Conservation (phyloP, 2,888 invertebrate species). For the Pristionchus fissidentatus region DNA sequence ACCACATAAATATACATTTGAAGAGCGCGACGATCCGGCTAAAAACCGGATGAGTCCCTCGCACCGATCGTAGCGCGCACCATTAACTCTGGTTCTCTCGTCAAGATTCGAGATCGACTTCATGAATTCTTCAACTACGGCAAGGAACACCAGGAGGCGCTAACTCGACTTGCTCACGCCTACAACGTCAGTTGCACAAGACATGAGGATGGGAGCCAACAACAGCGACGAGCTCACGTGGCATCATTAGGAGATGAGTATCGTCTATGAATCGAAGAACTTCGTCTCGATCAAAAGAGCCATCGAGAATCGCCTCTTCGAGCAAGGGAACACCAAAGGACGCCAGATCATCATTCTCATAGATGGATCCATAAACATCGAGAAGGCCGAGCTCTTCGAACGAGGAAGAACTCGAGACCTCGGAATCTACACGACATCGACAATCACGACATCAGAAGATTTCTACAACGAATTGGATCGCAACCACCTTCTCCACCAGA, state of each 20-base stretch:
- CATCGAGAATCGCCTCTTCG: not conserved
- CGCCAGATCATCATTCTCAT: not conserved
- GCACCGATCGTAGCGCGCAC: not conserved
- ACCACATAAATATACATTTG: too few species aligned
- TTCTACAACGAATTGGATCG: not conserved
- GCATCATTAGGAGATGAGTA: not conserved
- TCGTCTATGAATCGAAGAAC: not conserved
- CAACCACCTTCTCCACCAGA: not conserved
- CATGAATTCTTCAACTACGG: not conserved
- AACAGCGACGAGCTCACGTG: not conserved
- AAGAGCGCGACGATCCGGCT: not conserved
- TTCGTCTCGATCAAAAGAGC: not conserved
- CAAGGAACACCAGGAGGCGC: not conserved
- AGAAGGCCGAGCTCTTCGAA: not conserved
- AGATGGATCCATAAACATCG: not conserved
- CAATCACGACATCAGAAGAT: too few species aligned
- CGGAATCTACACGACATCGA: not conserved
- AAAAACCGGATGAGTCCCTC: not conserved
- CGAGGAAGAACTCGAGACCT: not conserved
- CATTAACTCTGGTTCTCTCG: not conserved
- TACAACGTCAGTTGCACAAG: not conserved
- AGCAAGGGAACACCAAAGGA: not conserved
- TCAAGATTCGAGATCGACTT: not conserved
- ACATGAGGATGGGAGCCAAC: not conserved
- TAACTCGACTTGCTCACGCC: not conserved